These are phyloP conservation scores for Metopia argyrocephala DNA, from an alignment of 2,888 invertebrate species.

Conservation along the genomic window DNA sequence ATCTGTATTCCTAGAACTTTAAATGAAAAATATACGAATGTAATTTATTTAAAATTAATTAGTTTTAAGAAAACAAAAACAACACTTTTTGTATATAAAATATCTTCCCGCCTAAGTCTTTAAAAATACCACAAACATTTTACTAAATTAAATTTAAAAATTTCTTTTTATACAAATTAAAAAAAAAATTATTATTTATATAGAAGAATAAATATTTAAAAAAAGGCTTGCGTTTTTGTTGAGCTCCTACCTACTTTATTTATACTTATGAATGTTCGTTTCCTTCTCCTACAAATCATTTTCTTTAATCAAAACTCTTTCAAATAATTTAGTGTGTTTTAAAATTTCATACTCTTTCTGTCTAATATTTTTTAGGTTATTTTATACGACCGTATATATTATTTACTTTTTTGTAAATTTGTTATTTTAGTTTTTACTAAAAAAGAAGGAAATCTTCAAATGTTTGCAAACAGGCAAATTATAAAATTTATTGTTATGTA, in stretches of 20 bases:
- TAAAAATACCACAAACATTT: slow-evolving; percentile 2
- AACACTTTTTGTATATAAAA: slow-evolving; percentile 41
- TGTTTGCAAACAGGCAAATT: slow-evolving; percentile 3
- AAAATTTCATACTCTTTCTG: too few relatives aligned
- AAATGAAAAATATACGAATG: slow-evolving; percentile 52
- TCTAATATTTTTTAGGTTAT: too few relatives aligned
- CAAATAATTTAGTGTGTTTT: too few relatives aligned
- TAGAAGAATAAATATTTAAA: neutral
- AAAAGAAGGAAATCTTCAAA: neutral
- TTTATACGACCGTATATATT: slow-evolving; percentile 19
- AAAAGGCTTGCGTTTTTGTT: slow-evolving; percentile 78
- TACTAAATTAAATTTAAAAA: neutral
- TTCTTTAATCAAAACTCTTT: too few relatives aligned
- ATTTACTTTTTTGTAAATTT: slow-evolving; percentile 62
- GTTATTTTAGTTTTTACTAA: slow-evolving; percentile 61
- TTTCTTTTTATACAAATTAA: neutral
- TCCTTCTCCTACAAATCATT: neutral
- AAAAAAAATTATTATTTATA: too few relatives aligned
- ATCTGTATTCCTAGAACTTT: slow-evolving; percentile 74
- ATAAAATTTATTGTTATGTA: slow-evolving; percentile 49
- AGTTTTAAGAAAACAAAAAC: slow-evolving; percentile 31
- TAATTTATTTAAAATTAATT: slow-evolving; percentile 52
- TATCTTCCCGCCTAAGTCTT: slow-evolving; percentile 1
- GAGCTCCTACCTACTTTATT: slow-evolving; percentile 70
- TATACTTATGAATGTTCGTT: slow-evolving; percentile 29